Evolutionary conservation across 2,888 invertebrate genomes (phyloP).

Genomic region (Cryptus armator): DNA sequence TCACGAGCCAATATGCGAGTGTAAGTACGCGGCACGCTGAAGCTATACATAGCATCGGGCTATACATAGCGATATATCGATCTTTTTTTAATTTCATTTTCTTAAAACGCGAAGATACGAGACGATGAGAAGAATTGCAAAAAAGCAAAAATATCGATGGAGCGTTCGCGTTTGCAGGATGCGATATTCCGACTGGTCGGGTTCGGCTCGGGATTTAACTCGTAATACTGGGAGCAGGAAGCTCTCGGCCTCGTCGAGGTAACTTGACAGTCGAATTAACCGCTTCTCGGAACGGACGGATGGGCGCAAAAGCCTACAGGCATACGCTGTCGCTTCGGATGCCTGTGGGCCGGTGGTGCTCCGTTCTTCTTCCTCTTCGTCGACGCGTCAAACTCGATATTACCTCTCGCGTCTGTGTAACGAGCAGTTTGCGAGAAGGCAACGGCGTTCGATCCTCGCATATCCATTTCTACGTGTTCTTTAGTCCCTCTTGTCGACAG

Average conservation of each 20-base stretch:
- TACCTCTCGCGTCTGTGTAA: slow-evolving; percentile 76
- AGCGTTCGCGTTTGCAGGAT: slow-evolving; percentile 62
- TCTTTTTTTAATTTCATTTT: slow-evolving; percentile 24
- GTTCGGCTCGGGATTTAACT: slow-evolving; percentile 65
- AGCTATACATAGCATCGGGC: not conserved
- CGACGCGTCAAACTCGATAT: slow-evolving; percentile 61
- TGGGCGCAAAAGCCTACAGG: slow-evolving; percentile 46
- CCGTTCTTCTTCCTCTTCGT: slow-evolving; percentile 13
- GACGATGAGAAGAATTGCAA: slow-evolving; percentile 27
- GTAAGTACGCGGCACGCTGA: not conserved
- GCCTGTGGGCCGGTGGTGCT: slow-evolving; percentile 1
- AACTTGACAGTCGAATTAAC: slow-evolving; percentile 78
- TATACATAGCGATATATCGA: not conserved
- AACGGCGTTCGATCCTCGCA: not conserved
- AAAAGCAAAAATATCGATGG: slow-evolving; percentile 59
- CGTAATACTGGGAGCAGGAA: slow-evolving; percentile 80
- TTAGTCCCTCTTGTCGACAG: too few species aligned
- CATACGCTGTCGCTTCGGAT: slow-evolving; percentile 67
- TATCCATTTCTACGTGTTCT: too few species aligned
- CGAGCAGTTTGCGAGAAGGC: slow-evolving; percentile 38
- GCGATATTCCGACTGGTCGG: slow-evolving; percentile 68
- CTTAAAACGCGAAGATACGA: slow-evolving; percentile 26
- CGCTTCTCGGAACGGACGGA: slow-evolving; percentile 74
- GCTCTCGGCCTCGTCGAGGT: slow-evolving; percentile 72
- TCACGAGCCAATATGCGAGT: slow-evolving; percentile 2